Base-by-base conservation (phyloP, 2,113 vertebrate species). In the Leptobrachium leishanense region DNA sequence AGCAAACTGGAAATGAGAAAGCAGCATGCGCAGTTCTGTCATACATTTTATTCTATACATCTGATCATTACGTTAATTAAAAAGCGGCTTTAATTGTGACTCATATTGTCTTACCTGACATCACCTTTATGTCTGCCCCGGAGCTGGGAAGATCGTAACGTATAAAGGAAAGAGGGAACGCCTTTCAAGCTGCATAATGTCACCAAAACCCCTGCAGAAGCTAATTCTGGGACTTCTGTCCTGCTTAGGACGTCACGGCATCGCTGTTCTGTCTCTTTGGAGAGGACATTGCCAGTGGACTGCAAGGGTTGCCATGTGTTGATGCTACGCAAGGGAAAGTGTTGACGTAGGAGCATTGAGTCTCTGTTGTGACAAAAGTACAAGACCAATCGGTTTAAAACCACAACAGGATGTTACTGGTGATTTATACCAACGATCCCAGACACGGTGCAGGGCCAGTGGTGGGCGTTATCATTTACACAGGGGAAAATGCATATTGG, bases 101-200 rank as follows among this genome's bases (percentile, higher is more conserved):
- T 68, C 2, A 3, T 2, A 3, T 69, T 31, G 20, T 50, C 87
- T 70, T 72, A 98, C 96, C 96, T 96, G 83, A 97, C 95, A 2
- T 97, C 94, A 5, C 96, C 96, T 84, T 93, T 94, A 90, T 98
- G 95, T 46, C 82, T 82, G n/a, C 95, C 95, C 20, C 86, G 87
- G 82, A 98, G 85, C 31, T 83, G 90, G 79, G 89, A 91, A 85
- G 96, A 97, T 50, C 96, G 91, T 13, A 98, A 90, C 0, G 96
- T 97, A 85, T 95, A 96, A 44, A 98, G 92, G 79, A 97, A 88
- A 0, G 94, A 88, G 0, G 95, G 94, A 13, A 89, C 88, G 40
- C 85, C 94, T 70, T 59, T 79, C 62, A 91, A 91, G 0, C 84
- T 88, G 85, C 96, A 97, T 74, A 98, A 89, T n/a, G 91, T 90